These are phyloP conservation scores for Pristiophorus japonicus DNA, from an alignment of 2,113 vertebrate species.

Conservation along the genomic window DNA sequence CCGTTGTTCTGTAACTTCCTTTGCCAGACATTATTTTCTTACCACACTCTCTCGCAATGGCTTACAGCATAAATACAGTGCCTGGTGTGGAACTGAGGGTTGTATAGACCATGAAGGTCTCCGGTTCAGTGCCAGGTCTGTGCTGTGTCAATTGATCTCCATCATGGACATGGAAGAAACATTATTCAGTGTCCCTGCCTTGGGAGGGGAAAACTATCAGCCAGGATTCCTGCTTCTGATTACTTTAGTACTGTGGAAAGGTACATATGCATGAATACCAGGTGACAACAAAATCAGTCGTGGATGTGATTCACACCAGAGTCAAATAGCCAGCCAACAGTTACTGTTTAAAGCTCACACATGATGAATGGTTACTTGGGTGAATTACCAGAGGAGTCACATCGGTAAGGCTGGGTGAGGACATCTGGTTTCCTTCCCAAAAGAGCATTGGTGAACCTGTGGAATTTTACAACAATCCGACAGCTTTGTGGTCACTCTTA, in stretches of 20 bases:
- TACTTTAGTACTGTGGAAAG: background rate
- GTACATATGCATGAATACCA: background rate
- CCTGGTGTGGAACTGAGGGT: background rate
- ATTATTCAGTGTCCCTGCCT: background rate
- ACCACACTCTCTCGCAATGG: background rate
- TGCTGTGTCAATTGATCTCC: background rate
- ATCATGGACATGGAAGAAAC: background rate
- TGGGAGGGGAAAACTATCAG: background rate
- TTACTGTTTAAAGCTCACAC: background rate
- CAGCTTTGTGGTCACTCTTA: background rate
- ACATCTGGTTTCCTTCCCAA: background rate
- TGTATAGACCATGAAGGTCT: background rate
- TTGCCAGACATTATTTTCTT: slow-evolving; percentile 41
- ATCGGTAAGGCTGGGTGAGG: background rate
- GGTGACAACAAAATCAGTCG: background rate
- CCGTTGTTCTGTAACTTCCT: background rate
- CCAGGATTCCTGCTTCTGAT: background rate
- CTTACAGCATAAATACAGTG: background rate
- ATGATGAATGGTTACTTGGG: background rate
- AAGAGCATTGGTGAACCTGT: background rate
- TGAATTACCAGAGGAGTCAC: background rate
- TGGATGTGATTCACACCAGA: background rate
- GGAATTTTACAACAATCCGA: background rate
- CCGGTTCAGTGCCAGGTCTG: background rate
- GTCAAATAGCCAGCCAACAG: background rate